phyloP scores from a whole-genome alignment of 2,797 vertebrate genomes.

The Sebastolobus alascanus region DNA sequence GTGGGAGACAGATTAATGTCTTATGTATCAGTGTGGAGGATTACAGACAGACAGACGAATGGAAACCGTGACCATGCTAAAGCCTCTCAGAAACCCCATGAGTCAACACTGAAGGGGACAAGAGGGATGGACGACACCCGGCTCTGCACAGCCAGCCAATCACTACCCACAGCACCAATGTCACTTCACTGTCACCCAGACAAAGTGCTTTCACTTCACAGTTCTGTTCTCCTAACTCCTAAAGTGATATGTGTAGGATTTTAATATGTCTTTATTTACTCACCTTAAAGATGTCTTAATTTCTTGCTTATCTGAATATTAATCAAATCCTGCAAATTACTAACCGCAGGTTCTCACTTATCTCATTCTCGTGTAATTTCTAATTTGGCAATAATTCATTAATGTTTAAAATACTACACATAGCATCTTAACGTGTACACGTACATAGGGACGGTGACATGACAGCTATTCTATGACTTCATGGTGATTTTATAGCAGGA shows the following conservation, averaged over 20 bases:
- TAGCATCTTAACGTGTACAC: background rate
- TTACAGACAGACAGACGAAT: slow-evolving; percentile 73
- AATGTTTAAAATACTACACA: slow-evolving; percentile 32
- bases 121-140: slow-evolving; percentile 24
- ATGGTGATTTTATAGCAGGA: background rate
- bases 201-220: background rate
- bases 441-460: background rate
- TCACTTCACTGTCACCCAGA: slow-evolving; percentile 21
- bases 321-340: background rate
- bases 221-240: background rate
- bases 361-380: background rate
- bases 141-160: slow-evolving; percentile 26
- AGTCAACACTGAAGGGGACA: slow-evolving; percentile 55
- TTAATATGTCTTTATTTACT: background rate
- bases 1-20: slow-evolving; percentile 76
- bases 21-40: slow-evolving; percentile 76
- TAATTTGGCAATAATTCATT: background rate
- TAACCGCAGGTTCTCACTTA: background rate
- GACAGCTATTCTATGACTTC: background rate
- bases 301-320: background rate
- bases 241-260: slow-evolving; percentile 31
- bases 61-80: slow-evolving; percentile 73
- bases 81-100: slow-evolving; percentile 71
- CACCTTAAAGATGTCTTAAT: background rate
- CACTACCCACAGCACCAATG: slow-evolving; percentile 11